Evolutionary conservation across 2,888 invertebrate genomes (phyloP).

Genomic region (Thelaira solivaga): DNA sequence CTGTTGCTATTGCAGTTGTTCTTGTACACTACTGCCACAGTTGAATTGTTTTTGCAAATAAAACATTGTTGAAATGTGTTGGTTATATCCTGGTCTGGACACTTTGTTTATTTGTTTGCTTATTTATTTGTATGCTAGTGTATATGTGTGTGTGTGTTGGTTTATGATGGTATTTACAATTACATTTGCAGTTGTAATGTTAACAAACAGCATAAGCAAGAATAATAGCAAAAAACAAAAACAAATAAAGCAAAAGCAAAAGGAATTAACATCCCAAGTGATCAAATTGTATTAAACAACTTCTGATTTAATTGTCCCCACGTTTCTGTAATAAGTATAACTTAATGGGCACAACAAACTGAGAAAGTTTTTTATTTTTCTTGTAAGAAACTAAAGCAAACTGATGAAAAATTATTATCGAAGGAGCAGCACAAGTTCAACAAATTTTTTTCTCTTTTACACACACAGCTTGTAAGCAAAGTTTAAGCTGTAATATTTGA

Average conservation of each 20-base stretch:
- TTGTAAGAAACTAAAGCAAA: no score
- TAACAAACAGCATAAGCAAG: slow-evolving; percentile 26
- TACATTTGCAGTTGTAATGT: slow-evolving; percentile 44
- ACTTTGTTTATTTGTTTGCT: slow-evolving; percentile 32
- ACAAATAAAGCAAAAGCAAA: not conserved
- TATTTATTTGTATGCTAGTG: not conserved
- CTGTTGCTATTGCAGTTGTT: slow-evolving; percentile 1
- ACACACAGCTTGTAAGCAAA: no score
- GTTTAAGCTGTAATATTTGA: no score
- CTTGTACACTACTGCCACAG: slow-evolving; percentile 50
- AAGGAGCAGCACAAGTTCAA: no score
- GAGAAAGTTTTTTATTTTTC: no score
- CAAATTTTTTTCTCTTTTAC: no score
- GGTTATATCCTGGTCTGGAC: slow-evolving; percentile 35
- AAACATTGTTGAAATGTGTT: slow-evolving; percentile 51
- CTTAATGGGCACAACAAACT: no score
- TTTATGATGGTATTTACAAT: slow-evolving; percentile 46
- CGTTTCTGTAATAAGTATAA: no score
- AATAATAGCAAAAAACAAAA: not conserved
- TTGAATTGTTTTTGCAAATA: slow-evolving; percentile 47
- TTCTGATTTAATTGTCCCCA: no score
- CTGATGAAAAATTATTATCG: no score
- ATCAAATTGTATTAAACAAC: not conserved
- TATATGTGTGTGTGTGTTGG: slow-evolving; percentile 4
- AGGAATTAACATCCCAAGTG: not conserved